A percentile compares a stretch with the other conserved stretches of the same genome.
These are phyloP conservation scores for Eupristina koningsbergeri DNA, from an alignment of 1,140 invertebrate species.

Conservation along the genomic window DNA sequence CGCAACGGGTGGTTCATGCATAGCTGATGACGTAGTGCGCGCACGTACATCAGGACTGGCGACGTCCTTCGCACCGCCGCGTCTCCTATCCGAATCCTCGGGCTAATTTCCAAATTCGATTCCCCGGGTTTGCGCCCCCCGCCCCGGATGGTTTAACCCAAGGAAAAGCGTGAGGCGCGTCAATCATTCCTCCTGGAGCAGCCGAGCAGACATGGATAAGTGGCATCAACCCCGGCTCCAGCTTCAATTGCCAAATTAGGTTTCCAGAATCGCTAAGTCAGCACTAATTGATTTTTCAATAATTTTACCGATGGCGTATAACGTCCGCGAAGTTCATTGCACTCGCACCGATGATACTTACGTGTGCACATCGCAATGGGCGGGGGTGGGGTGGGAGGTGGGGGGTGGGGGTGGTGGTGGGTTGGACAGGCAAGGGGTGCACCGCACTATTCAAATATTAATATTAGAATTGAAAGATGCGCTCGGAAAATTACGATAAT, in stretches of 20 bases:
- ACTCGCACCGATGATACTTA: background rate
- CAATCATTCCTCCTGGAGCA: constrained; percentile 14
- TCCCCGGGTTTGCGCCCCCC: background rate
- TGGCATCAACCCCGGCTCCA: background rate
- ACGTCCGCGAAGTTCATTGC: constrained; percentile 11
- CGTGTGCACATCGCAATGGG: background rate
- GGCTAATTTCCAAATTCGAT: constrained; percentile 16
- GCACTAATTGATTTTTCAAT: constrained; percentile 44
- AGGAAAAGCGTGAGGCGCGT: constrained; percentile 5
- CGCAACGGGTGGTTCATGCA: constrained; percentile 1
- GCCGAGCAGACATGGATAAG: background rate
- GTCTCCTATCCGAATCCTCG: too few relatives aligned
- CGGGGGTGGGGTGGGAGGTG: background rate
- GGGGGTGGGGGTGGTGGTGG: background rate
- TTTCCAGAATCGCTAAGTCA: constrained; percentile 37
- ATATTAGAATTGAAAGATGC: constrained; percentile 1
- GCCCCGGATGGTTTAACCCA: background rate
- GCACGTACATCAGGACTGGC: background rate
- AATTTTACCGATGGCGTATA: constrained; percentile 12
- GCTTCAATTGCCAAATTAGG: constrained; percentile 30
- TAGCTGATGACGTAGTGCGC: background rate
- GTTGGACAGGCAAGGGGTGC: background rate
- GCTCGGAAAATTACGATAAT: constrained; percentile 35
- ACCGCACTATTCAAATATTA: background rate
- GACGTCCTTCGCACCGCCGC: background rate